Evolutionary conservation across 2,797 vertebrate species (phyloP).

Genomic region (Caiman crocodilus): DNA sequence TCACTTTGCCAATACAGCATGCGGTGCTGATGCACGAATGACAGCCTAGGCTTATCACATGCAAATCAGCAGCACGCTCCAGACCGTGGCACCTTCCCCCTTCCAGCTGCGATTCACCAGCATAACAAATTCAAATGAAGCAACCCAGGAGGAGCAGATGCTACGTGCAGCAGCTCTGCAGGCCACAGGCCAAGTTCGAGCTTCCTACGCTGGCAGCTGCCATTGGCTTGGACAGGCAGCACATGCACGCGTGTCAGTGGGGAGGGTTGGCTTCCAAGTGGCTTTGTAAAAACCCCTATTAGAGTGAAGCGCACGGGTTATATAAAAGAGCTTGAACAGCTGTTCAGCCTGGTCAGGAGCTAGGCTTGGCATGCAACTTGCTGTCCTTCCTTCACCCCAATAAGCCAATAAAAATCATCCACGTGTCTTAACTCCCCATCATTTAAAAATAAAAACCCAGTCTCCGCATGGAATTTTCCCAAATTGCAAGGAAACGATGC

Average conservation of each 20-base stretch:
- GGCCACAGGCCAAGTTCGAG: background rate
- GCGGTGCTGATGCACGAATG: background rate
- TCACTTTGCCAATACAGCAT: background rate
- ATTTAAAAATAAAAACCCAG: background rate
- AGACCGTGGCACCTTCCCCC: background rate
- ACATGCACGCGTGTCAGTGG: background rate
- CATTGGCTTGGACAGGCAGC: background rate
- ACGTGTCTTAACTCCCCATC: rapidly evolving
- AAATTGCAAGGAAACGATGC: too few relatives aligned
- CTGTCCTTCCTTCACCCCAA: background rate
- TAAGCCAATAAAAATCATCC: too few relatives aligned
- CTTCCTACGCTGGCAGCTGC: background rate
- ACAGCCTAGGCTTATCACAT: background rate
- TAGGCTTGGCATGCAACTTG: too few relatives aligned
- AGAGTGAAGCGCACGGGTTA: background rate
- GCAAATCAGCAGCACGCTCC: background rate
- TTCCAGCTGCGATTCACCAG: background rate
- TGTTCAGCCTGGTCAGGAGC: background rate
- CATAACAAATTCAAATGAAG: too few relatives aligned
- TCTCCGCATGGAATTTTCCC: rapidly evolving
- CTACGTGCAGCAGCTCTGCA: background rate
- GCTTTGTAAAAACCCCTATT: background rate
- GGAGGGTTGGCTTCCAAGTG: background rate
- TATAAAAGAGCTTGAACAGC: background rate
- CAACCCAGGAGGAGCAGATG: background rate